These are phyloP conservation scores for Fundulus diaphanus DNA, from an alignment of 2,797 vertebrate genomes.

Conservation along the genomic window DNA sequence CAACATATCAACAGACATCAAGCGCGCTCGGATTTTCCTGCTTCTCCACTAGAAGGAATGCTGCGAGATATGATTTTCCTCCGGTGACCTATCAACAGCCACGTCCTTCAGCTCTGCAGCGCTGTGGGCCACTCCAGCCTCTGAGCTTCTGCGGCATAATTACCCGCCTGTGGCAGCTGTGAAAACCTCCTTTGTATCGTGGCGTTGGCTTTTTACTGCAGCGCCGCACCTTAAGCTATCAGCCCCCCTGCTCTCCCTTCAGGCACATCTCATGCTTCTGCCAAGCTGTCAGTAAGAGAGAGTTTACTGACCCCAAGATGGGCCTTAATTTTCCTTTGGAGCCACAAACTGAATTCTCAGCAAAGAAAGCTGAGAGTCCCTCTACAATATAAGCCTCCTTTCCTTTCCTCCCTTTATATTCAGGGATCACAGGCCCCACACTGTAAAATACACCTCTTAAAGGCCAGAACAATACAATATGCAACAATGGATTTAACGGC, in stretches of 20 bases:
- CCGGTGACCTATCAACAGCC: neutral
- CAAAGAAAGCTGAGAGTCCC: slow-evolving; percentile 7
- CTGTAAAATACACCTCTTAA: neutral
- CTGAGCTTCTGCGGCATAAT: slow-evolving; percentile 12
- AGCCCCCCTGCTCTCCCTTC: slow-evolving; percentile 12
- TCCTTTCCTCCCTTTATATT: slow-evolving; percentile 1
- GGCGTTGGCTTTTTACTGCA: slow-evolving; percentile 6
- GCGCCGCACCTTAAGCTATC: slow-evolving; percentile 21
- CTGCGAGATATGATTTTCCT: slow-evolving; percentile 3
- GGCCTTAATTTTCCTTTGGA: slow-evolving; percentile 38
- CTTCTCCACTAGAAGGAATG: neutral
- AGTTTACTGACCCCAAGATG: slow-evolving; percentile 44
- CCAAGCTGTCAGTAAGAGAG: slow-evolving; percentile 15
- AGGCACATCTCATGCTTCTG: slow-evolving; percentile 13
- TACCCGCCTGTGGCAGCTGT: slow-evolving; percentile 11
- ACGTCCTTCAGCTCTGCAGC: slow-evolving; percentile 5
- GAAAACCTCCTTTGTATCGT: slow-evolving; percentile 21
- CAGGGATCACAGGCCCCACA: neutral
- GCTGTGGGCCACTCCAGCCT: slow-evolving; percentile 7
- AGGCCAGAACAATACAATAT: neutral
- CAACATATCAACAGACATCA: neutral
- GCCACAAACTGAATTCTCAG: slow-evolving; percentile 26
- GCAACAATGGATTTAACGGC: neutral
- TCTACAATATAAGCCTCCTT: slow-evolving; percentile 5
- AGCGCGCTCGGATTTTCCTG: neutral